Base-by-base conservation (phyloP, 2,888 invertebrate genomes). In the Melanchra persicariae region DNA sequence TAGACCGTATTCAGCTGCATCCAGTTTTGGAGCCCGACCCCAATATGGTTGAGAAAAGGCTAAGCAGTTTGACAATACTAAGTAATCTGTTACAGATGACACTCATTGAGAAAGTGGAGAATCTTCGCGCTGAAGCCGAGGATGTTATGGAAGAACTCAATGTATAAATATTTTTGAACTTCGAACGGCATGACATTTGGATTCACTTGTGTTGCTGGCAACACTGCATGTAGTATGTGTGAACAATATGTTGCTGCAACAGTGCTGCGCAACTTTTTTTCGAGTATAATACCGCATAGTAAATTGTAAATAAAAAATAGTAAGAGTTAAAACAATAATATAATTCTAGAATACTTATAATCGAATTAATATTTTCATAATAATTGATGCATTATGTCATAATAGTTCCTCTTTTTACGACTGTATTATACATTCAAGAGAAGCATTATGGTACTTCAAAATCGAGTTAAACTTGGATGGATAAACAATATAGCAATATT, bases 71-170 rank as follows among this genome's bases (percentile, higher is more conserved):
- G 8, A 8, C 34, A 7, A 7, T 34, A 9, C 12, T 49, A 12
- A 22, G 19, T 43, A 10, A 52, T n/a, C 22, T 47, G 15, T 73
- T 62, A 12, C 93, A 98, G 98, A 96, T 98, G 93, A 96, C 98
- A 88, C 93, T 99, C 62, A 96, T 98, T 88, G 98, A 98, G 91
- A 98, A 98, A 92, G 97, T 98, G n/a, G 99, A 99, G 89, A 97
- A 98, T 86, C 95, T 99, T 66, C 96, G 98, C 81, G 98, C 98
- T 71, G 98, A 98, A 93, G 98, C 98, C 0, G 98, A 98, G 89
- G 97, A 97, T 64, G 97, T 97, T 0, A 93, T 97, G 90, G 97
- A 97, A 76, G 96, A 96, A 71, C 90, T 97, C 1, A 96, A 96
- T 61, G 78, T 74, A 1, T 74, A n/a, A 58, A 22, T 2, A 10